phyloP scores from a whole-genome alignment of 1,140 invertebrate species.

The Hyles vespertilio region DNA sequence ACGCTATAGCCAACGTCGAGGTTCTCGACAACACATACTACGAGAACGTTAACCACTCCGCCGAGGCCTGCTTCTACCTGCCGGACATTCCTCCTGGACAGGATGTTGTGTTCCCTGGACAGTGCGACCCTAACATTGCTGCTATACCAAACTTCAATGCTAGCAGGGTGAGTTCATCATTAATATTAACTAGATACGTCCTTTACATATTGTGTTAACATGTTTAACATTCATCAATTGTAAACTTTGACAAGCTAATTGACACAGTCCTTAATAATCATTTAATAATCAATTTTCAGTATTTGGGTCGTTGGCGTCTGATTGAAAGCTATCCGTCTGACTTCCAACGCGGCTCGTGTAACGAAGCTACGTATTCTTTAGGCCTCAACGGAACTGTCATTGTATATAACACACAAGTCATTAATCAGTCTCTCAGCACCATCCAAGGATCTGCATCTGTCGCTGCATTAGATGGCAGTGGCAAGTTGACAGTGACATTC shows the following conservation, averaged over 20 bases:
- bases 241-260: too few species aligned
- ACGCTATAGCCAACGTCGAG: conserved; percentile 26
- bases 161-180: conserved; percentile 27
- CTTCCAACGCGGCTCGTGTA: conserved; percentile 35
- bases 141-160: conserved; percentile 36
- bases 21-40: conserved; percentile 44
- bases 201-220: too few species aligned
- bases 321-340: conserved; percentile 35
- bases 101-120: conserved; percentile 39
- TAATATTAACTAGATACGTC: neutral
- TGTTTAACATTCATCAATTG: neutral
- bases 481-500: conserved; percentile 32
- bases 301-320: conserved; percentile 32
- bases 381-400: conserved; percentile 12
- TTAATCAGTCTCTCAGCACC: conserved; percentile 23
- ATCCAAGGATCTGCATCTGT: conserved; percentile 34
- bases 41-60: conserved; percentile 37
- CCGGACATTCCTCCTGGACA: conserved; percentile 31
- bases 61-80: conserved; percentile 48
- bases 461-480: conserved; percentile 26
- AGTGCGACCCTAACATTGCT: conserved; percentile 32
- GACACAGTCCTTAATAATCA: too few species aligned
- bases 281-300: conserved; percentile 34
- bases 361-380: conserved; percentile 32
- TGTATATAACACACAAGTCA: conserved; percentile 41